A percentile compares a stretch with the other conserved stretches of the same genome.
These are phyloP conservation scores for Ptiloglossa arizonensis DNA, from an alignment of 1,140 invertebrate species.

Conservation along the genomic window DNA sequence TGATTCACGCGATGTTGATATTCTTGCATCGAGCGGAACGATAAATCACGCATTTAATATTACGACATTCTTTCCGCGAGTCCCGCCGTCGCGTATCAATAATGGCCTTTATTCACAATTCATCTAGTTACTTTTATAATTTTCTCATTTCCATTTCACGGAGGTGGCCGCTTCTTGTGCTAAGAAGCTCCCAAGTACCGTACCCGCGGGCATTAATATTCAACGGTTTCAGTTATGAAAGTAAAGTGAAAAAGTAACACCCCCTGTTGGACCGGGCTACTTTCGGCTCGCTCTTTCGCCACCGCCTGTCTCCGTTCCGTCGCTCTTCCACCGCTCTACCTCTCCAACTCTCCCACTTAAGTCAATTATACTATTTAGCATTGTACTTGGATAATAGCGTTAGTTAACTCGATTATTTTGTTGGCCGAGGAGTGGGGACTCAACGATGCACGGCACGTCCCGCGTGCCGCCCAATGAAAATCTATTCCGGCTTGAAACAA, in stretches of 20 bases:
- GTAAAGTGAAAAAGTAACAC: constrained; percentile 81
- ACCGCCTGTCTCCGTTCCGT: constrained; percentile 1
- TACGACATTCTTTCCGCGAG: constrained; percentile 33
- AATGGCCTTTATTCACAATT: constrained; percentile 73
- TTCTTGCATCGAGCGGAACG: background rate
- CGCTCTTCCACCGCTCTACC: background rate
- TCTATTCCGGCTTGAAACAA: constrained; percentile 29
- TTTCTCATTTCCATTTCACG: constrained; percentile 78
- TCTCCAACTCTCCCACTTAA: constrained; percentile 71
- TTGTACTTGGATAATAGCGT: constrained; percentile 73
- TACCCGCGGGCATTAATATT: constrained; percentile 78
- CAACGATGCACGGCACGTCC: constrained; percentile 52
- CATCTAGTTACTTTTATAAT: constrained; percentile 79
- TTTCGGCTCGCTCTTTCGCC: constrained; percentile 40
- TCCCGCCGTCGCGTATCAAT: constrained; percentile 65
- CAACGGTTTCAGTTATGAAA: constrained; percentile 80
- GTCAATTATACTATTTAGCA: constrained; percentile 78
- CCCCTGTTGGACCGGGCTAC: constrained; percentile 25
- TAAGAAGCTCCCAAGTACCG: constrained; percentile 70
- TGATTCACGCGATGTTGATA: constrained; percentile 15
- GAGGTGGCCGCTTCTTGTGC: constrained; percentile 57
- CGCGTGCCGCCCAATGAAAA: constrained; percentile 40
- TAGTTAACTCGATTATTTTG: constrained; percentile 72
- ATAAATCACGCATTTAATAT: constrained; percentile 59
- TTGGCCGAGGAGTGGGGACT: constrained; percentile 21